A percentile compares a stretch with the other conserved stretches of the same genome.
These are phyloP conservation scores for Melanogrammus aeglefinus DNA, from an alignment of 2,797 vertebrate species.

Conservation along the genomic window DNA sequence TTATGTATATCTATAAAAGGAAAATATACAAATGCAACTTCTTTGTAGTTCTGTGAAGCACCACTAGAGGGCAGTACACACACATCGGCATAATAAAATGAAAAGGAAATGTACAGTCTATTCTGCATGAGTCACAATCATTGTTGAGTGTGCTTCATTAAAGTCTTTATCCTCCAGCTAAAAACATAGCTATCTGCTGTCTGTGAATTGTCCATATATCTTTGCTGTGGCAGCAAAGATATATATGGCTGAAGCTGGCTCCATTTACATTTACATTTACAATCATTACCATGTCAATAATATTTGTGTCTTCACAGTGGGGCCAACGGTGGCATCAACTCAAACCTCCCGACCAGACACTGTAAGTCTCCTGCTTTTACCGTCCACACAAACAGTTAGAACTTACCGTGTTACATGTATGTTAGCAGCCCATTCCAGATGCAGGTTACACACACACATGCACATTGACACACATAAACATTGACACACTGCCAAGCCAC, in stretches of 20 bases:
- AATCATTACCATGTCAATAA: not conserved
- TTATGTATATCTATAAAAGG: no score
- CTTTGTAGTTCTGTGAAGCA: not conserved
- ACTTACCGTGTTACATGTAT: not conserved
- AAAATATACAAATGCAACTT: not conserved
- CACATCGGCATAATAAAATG: not conserved
- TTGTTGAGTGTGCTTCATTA: not conserved
- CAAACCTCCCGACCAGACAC: slow-evolving; percentile 11
- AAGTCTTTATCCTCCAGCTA: not conserved
- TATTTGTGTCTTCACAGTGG: slow-evolving; percentile 28
- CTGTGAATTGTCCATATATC: not conserved
- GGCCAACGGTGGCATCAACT: not conserved
- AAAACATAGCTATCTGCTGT: not conserved
- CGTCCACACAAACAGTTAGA: not conserved
- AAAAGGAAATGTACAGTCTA: no score
- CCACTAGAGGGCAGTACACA: slow-evolving; percentile 1
- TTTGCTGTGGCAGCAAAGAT: not conserved
- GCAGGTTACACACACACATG: not conserved
- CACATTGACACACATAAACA: not conserved
- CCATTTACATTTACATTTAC: no score
- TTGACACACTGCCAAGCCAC: not conserved
- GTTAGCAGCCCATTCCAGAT: not conserved
- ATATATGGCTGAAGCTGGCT: not conserved
- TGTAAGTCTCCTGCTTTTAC: not conserved
- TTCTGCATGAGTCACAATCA: not conserved